phyloP scores from a whole-genome alignment of 2,797 vertebrate species.

The Phrynocephalus vlangalii region DNA sequence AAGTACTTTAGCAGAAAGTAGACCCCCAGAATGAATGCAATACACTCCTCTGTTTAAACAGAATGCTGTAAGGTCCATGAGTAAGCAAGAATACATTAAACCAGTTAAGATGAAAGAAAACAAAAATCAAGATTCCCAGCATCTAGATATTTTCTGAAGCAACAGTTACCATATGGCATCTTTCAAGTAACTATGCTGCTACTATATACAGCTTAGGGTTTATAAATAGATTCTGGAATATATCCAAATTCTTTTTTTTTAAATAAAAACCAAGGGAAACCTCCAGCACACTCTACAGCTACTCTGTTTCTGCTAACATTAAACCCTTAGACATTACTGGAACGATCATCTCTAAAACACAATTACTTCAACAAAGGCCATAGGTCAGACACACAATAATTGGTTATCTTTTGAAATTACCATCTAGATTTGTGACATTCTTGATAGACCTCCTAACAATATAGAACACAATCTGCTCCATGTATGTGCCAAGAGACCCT shows the following conservation, averaged over 20 bases:
- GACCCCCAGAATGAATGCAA: neutral
- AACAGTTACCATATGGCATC: conserved; percentile 35
- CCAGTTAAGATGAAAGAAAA: conserved; percentile 4
- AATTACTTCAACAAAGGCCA: conserved; percentile 45
- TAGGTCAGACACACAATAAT: conserved; percentile 42
- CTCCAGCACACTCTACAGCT: conserved; percentile 35
- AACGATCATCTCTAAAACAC: conserved; percentile 45
- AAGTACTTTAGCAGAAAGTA: conserved; percentile 13
- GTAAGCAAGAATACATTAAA: neutral
- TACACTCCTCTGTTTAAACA: neutral
- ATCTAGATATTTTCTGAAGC: conserved; percentile 50
- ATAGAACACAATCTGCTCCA: neutral
- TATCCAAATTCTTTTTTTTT: conserved; percentile 52
- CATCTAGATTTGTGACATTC: conserved; percentile 32
- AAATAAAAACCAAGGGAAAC: conserved; percentile 18
- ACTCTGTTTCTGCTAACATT: conserved; percentile 45
- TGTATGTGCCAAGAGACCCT: too few relatives aligned
- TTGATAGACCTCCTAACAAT: conserved; percentile 23
- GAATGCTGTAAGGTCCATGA: neutral
- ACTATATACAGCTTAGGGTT: conserved; percentile 29
- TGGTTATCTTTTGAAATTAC: conserved; percentile 34
- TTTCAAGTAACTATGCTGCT: conserved; percentile 38
- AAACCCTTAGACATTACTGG: conserved; percentile 38
- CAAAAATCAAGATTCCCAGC: conserved; percentile 46
- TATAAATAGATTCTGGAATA: conserved; percentile 57